These are phyloP conservation scores for Sialis lutaria DNA, from an alignment of 2,888 invertebrate genomes.

Conservation along the genomic window DNA sequence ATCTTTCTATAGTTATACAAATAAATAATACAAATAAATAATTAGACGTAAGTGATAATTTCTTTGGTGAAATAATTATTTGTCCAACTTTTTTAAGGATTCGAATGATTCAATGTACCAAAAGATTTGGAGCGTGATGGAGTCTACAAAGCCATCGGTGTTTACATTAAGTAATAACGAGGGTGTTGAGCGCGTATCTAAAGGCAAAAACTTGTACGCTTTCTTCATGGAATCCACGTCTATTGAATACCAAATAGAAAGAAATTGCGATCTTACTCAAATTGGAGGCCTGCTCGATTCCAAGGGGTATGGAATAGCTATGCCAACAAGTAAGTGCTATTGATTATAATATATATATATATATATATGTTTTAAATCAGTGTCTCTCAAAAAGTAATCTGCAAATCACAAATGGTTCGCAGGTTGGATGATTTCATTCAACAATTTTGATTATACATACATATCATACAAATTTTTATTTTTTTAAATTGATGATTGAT, in stretches of 20 bases:
- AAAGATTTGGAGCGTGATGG: constrained; percentile 88
- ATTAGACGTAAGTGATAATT: too few species aligned
- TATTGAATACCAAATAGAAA: constrained; percentile 79
- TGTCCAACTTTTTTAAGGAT: constrained; percentile 27
- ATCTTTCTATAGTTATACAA: too few species aligned
- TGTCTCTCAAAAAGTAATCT: too few species aligned
- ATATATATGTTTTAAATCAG: too few species aligned
- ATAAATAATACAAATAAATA: too few species aligned
- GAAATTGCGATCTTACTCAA: constrained; percentile 70
- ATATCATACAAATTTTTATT: too few species aligned
- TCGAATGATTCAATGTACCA: constrained; percentile 81
- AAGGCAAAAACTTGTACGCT: constrained; percentile 68
- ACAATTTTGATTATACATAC: too few species aligned
- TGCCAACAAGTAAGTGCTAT: constrained; percentile 61
- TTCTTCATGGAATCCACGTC: constrained; percentile 93
- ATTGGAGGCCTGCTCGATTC: constrained; percentile 69
- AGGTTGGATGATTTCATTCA: too few species aligned
- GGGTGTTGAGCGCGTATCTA: constrained; percentile 70
- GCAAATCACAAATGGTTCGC: too few species aligned
- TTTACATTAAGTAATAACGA: constrained; percentile 70
- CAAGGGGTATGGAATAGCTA: constrained; percentile 87
- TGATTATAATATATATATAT: too few species aligned
- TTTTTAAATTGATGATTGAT: too few species aligned
- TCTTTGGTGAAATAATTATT: too few species aligned
- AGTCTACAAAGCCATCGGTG: constrained; percentile 62